Evolutionary conservation across 2,113 vertebrate species (phyloP).

Genomic region (Neolamprologus kungweensis): DNA sequence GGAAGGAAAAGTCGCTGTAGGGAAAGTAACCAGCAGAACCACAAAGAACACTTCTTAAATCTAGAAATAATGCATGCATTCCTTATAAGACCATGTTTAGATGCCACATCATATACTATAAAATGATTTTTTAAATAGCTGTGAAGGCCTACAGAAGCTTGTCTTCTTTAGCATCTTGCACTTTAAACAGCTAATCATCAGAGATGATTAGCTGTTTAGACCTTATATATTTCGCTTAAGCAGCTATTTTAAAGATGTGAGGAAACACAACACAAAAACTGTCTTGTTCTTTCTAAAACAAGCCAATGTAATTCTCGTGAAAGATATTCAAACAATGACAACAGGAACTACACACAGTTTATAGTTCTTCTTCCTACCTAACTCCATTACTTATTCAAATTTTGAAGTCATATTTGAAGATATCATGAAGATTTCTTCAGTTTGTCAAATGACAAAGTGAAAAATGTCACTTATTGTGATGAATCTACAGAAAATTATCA

Average conservation of each 20-base stretch:
- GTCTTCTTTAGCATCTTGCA: background rate
- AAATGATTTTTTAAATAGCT: background rate
- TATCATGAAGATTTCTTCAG: background rate
- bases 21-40: background rate
- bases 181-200: background rate
- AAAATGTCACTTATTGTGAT: background rate
- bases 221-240: accelerated
- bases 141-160: background rate
- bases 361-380: background rate
- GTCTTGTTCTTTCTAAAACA: background rate
- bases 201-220: background rate
- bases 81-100: background rate
- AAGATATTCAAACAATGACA: background rate
- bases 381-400: background rate
- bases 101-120: background rate
- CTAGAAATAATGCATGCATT: background rate
- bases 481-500: background rate
- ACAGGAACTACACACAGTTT: background rate
- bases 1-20: background rate
- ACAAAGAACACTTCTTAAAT: background rate
- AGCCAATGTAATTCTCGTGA: background rate
- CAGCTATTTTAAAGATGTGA: background rate
- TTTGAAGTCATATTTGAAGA: background rate
- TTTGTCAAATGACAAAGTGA: background rate
- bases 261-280: background rate